Evolutionary conservation across 1,140 invertebrate genomes (phyloP).

Genomic region (Tetramorium parvispinum): DNA sequence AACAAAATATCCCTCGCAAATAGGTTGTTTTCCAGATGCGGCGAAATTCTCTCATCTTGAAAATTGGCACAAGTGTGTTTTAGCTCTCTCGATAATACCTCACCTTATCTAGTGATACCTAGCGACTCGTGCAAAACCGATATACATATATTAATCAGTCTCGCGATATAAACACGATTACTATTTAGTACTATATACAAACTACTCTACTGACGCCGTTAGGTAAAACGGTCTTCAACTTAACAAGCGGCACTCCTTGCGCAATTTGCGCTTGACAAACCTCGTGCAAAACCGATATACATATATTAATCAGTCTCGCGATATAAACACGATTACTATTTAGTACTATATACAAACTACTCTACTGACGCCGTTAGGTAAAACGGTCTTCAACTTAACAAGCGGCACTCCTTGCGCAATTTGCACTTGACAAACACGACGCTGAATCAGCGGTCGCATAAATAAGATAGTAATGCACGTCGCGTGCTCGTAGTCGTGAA

Average conservation of each 20-base stretch:
- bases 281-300: neutral
- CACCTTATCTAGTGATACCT: neutral
- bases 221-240: constrained; percentile 20
- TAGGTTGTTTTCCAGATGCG: neutral
- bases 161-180: constrained; percentile 1
- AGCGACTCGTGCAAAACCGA: neutral
- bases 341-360: neutral
- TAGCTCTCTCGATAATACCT: neutral
- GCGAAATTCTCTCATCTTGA: neutral
- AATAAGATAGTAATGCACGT: constrained; percentile 7
- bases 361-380: neutral
- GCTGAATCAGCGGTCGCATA: constrained; percentile 26
- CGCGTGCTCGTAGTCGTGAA: neutral
- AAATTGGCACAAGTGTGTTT: neutral
- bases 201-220: neutral
- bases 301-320: neutral
- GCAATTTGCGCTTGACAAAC: constrained; percentile 32
- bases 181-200: neutral
- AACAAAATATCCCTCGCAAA: neutral
- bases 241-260: constrained; percentile 10
- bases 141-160: neutral
- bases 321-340: constrained; percentile 14
- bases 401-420: constrained; percentile 20
- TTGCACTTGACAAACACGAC: constrained; percentile 12
- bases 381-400: constrained; percentile 19